Evolutionary conservation across 2,797 vertebrate species (phyloP).

Genomic region (Podarcis lilfordi): DNA sequence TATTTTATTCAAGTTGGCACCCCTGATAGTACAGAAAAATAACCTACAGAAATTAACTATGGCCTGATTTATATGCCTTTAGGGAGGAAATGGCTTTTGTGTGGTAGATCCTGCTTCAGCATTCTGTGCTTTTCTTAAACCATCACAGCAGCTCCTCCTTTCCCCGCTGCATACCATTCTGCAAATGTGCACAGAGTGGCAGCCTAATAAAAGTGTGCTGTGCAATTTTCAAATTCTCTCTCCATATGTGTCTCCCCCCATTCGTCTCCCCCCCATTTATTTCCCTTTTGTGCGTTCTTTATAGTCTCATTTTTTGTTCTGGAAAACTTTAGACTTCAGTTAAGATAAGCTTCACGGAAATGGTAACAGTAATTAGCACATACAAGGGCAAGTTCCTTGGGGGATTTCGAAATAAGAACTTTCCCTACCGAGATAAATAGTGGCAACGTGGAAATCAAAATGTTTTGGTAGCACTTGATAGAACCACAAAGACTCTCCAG

Average conservation of each 20-base stretch:
- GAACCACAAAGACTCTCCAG: conserved; percentile 57
- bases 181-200: conserved; percentile 29
- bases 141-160: background rate
- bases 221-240: conserved; percentile 46
- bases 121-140: background rate
- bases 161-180: background rate
- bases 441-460: conserved; percentile 58
- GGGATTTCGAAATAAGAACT: conserved; percentile 64
- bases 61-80: background rate
- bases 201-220: background rate
- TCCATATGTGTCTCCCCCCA: conserved; percentile 24
- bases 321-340: conserved; percentile 53
- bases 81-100: background rate
- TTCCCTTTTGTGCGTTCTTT: conserved; percentile 43
- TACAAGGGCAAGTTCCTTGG: conserved; percentile 56
- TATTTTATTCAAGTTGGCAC: no score
- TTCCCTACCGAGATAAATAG: conserved; percentile 64
- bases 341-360: conserved; percentile 62
- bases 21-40: background rate
- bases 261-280: background rate
- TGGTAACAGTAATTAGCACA: conserved; percentile 63
- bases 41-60: background rate
- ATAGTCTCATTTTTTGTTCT: conserved; percentile 42
- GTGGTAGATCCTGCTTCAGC: background rate
- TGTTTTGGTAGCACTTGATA: conserved; percentile 59